phyloP scores from a whole-genome alignment of 2,797 vertebrate species.

The Phrynocephalus forsythii region DNA sequence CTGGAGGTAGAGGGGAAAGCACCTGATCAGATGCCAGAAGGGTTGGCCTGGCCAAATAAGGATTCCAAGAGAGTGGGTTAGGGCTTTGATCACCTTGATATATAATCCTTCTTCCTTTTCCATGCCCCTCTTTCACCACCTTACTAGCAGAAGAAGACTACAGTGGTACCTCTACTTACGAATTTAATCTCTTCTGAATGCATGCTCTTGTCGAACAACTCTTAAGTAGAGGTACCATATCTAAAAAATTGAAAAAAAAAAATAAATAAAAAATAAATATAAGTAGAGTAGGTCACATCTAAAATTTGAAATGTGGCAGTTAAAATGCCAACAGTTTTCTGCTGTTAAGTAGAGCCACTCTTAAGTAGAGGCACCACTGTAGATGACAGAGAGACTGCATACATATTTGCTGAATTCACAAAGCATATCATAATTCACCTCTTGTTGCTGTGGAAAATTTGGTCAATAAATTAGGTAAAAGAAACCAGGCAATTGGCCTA shows the following conservation, averaged over 20 bases:
- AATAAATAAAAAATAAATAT: too few relatives aligned
- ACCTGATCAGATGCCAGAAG: not conserved
- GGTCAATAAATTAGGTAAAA: conserved; percentile 12
- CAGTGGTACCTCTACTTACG: not conserved
- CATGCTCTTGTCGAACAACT: too few relatives aligned
- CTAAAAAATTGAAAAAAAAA: too few relatives aligned
- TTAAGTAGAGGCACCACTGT: too few relatives aligned
- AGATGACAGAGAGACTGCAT: not conserved
- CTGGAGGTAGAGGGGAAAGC: not conserved
- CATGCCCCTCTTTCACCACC: not conserved
- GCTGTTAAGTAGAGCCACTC: too few relatives aligned
- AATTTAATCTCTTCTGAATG: too few relatives aligned
- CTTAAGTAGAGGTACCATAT: too few relatives aligned
- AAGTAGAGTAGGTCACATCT: too few relatives aligned
- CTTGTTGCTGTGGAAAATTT: not conserved
- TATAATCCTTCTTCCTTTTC: not conserved
- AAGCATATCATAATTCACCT: too few relatives aligned
- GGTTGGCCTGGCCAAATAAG: not conserved
- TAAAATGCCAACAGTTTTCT: too few relatives aligned
- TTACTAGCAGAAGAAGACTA: not conserved
- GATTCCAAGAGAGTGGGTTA: not conserved
- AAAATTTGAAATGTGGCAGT: too few relatives aligned
- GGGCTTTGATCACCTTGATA: not conserved
- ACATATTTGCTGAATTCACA: too few relatives aligned
- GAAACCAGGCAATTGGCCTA: not conserved